Evolutionary conservation across 2,888 invertebrate species (phyloP).

Genomic region (Troides oblongomaculatus): DNA sequence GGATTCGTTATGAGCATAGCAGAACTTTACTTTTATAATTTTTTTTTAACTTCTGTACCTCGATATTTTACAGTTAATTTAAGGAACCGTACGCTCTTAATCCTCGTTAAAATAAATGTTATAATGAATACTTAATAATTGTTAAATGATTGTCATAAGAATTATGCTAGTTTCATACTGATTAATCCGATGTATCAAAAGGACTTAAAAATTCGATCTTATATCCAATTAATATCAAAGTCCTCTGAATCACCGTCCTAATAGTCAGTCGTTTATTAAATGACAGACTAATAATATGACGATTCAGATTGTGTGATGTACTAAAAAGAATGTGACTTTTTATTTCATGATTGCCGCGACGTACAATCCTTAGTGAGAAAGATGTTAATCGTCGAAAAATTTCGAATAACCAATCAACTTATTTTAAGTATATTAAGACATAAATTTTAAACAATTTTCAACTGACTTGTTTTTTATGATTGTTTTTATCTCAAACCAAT

Average conservation of each 20-base stretch:
- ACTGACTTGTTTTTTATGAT: too few relatives aligned
- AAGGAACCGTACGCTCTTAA: not conserved
- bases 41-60: conserved; percentile 45
- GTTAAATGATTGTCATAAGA: too few relatives aligned
- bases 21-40: conserved; percentile 40
- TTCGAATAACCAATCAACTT: not conserved
- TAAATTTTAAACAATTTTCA: too few relatives aligned
- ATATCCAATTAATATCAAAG: too few relatives aligned
- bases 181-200: not conserved
- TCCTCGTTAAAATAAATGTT: not conserved
- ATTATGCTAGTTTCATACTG: too few relatives aligned
- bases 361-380: not conserved
- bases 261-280: not conserved
- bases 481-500: too few relatives aligned
- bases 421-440: not conserved
- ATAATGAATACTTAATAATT: too few relatives aligned
- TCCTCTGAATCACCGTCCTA: too few relatives aligned
- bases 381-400: not conserved
- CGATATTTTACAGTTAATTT: conserved; percentile 3
- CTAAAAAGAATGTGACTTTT: too few relatives aligned
- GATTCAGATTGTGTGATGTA: too few relatives aligned
- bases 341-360: not conserved
- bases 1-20: conserved; percentile 39
- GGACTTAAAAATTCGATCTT: not conserved
- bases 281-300: not conserved